These are phyloP conservation scores for Lamellibrachia columna DNA, from an alignment of 2,888 invertebrate species.

Conservation along the genomic window DNA sequence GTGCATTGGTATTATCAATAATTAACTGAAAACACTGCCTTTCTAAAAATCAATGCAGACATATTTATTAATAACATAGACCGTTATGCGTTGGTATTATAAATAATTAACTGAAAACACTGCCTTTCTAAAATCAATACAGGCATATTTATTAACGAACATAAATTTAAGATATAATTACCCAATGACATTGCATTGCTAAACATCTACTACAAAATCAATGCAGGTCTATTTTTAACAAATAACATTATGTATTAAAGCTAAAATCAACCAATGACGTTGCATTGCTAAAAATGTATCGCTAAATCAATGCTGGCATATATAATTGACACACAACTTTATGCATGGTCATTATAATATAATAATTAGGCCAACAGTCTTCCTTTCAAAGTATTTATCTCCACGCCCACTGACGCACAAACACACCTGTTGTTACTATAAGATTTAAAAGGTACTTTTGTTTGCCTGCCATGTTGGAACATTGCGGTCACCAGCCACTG, in stretches of 20 bases:
- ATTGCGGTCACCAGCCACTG: too few relatives aligned
- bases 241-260: background rate
- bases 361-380: background rate
- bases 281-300: background rate
- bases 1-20: background rate
- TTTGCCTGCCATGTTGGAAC: too few relatives aligned
- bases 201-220: background rate
- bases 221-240: background rate
- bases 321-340: background rate
- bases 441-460: too few relatives aligned
- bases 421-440: too few relatives aligned
- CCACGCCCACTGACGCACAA: too few relatives aligned
- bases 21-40: background rate
- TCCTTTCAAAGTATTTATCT: too few relatives aligned
- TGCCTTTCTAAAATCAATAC: background rate
- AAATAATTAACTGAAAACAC: background rate
- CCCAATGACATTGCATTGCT: background rate
- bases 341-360: background rate
- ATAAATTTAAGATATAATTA: background rate
- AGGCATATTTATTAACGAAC: background rate
- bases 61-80: background rate
- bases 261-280: background rate
- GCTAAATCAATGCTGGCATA: background rate
- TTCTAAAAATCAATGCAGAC: background rate
- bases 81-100: background rate